Evolutionary conservation across 1,140 invertebrate genomes (phyloP).

Genomic region (Odontomachus brunneus): DNA sequence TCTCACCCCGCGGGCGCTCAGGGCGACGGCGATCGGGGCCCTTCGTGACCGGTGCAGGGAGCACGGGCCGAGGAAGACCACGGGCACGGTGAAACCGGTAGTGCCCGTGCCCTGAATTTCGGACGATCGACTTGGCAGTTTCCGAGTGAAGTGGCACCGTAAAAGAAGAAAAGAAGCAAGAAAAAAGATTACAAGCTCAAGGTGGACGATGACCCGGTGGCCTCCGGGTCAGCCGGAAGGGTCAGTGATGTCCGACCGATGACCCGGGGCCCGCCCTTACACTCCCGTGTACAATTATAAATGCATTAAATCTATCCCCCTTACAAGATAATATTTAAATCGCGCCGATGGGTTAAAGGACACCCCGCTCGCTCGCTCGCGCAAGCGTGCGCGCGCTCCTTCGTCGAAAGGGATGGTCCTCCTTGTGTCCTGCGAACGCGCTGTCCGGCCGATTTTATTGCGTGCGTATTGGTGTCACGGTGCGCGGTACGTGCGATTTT

Average conservation of each 20-base stretch:
- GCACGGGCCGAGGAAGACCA: slow-evolving; percentile 6
- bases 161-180: background rate
- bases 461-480: slow-evolving; percentile 64
- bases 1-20: slow-evolving; percentile 35
- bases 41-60: slow-evolving; percentile 8
- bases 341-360: slow-evolving; percentile 68
- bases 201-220: slow-evolving; percentile 70
- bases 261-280: slow-evolving; percentile 79
- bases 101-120: slow-evolving; percentile 79
- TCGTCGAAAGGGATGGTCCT: slow-evolving; percentile 25
- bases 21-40: slow-evolving; percentile 1
- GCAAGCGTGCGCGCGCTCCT: slow-evolving; percentile 17
- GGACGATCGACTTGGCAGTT: slow-evolving; percentile 71
- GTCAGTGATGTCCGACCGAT: slow-evolving; percentile 84
- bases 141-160: slow-evolving; percentile 65
- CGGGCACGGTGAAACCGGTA: slow-evolving; percentile 75
- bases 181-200: slow-evolving; percentile 67
- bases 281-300: slow-evolving; percentile 82
- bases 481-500: slow-evolving; percentile 70
- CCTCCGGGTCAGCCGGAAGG: slow-evolving; percentile 75
- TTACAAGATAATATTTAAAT: slow-evolving; percentile 84
- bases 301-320: slow-evolving; percentile 82
- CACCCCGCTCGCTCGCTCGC: background rate
- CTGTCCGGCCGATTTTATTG: slow-evolving; percentile 63
- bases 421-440: slow-evolving; percentile 38